These are phyloP conservation scores for Drosophila seguyi DNA, from an alignment of 1,140 invertebrate species.

Conservation along the genomic window DNA sequence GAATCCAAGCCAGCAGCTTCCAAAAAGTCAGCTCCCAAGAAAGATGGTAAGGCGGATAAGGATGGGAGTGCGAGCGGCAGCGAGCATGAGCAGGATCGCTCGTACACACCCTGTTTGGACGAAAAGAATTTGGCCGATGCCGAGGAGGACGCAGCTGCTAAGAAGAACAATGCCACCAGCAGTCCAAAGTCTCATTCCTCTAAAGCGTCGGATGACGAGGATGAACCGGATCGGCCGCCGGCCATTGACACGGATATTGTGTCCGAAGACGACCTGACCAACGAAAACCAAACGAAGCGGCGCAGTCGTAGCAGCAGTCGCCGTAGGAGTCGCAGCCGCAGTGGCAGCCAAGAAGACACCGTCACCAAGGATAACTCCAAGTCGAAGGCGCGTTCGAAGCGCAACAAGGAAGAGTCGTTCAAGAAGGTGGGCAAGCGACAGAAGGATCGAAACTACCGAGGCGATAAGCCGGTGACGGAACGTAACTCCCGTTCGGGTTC, in stretches of 20 bases:
- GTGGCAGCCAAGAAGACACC: slow-evolving; percentile 20
- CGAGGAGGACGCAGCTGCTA: slow-evolving; percentile 26
- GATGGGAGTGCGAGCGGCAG: slow-evolving; percentile 17
- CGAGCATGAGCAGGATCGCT: slow-evolving; percentile 85
- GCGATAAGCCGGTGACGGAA: slow-evolving; percentile 85
- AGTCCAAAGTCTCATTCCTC: slow-evolving; percentile 19
- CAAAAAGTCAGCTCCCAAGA: slow-evolving; percentile 6
- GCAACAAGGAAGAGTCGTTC: slow-evolving; percentile 87
- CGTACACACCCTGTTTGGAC: slow-evolving; percentile 89
- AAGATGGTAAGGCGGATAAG: slow-evolving; percentile 1
- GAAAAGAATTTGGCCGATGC: slow-evolving; percentile 86
- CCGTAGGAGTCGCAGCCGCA: slow-evolving; percentile 35
- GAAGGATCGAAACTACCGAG: slow-evolving; percentile 93
- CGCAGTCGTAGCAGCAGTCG: slow-evolving; percentile 51
- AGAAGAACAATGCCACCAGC: slow-evolving; percentile 3
- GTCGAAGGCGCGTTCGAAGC: slow-evolving; percentile 64
- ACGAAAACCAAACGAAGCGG: slow-evolving; percentile 64
- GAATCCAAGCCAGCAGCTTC: slow-evolving; percentile 9
- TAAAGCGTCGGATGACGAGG: slow-evolving; percentile 12
- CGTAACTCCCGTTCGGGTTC: slow-evolving; percentile 1
- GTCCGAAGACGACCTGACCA: slow-evolving; percentile 88
- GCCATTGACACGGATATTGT: slow-evolving; percentile 90
- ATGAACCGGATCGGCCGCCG: slow-evolving; percentile 86
- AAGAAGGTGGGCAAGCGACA: slow-evolving; percentile 93
- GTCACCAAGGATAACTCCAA: slow-evolving; percentile 22